phyloP scores from a whole-genome alignment of 1,140 invertebrate species.

The Dendrolimus kikuchii region DNA sequence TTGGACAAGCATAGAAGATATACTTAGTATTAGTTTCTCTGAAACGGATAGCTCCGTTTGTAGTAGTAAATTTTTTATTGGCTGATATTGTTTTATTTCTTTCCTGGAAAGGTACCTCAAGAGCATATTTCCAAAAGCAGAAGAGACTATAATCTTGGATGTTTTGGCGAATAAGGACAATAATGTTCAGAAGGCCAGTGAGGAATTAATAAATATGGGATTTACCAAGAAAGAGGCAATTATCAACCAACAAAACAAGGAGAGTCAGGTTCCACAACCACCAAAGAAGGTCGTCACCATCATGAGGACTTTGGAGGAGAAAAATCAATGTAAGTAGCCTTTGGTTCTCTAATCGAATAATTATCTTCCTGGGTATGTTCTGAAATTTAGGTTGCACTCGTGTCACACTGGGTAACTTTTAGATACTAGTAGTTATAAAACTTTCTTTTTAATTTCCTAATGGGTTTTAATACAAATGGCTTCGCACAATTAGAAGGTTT shows the following conservation, averaged over 20 bases:
- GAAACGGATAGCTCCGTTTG: too few species aligned
- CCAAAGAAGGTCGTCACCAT: constrained; percentile 71
- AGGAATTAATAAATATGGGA: constrained; percentile 83
- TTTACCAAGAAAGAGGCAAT: constrained; percentile 84
- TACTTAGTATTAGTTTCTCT: too few species aligned
- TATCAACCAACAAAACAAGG: constrained; percentile 66
- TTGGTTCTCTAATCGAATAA: not conserved
- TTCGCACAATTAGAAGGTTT: too few species aligned
- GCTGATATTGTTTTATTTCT: constrained; percentile 11
- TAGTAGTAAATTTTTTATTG: constrained; percentile 11
- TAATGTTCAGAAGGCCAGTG: constrained; percentile 89
- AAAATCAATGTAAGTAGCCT: constrained; percentile 76
- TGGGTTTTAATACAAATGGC: too few species aligned
- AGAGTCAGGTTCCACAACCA: constrained; percentile 48
- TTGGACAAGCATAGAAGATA: too few species aligned
- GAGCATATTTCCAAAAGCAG: constrained; percentile 91
- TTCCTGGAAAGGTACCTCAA: constrained; percentile 84
- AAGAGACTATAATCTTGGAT: constrained; percentile 90
- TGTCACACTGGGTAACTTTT: too few species aligned
- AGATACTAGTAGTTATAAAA: too few species aligned
- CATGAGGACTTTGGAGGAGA: constrained; percentile 81
- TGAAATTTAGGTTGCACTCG: too few species aligned
- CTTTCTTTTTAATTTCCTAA: too few species aligned
- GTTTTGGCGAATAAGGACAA: constrained; percentile 88
- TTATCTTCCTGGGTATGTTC: too few species aligned